Base-by-base conservation (phyloP, 2,888 invertebrate species). In the Leucophenga montana region DNA sequence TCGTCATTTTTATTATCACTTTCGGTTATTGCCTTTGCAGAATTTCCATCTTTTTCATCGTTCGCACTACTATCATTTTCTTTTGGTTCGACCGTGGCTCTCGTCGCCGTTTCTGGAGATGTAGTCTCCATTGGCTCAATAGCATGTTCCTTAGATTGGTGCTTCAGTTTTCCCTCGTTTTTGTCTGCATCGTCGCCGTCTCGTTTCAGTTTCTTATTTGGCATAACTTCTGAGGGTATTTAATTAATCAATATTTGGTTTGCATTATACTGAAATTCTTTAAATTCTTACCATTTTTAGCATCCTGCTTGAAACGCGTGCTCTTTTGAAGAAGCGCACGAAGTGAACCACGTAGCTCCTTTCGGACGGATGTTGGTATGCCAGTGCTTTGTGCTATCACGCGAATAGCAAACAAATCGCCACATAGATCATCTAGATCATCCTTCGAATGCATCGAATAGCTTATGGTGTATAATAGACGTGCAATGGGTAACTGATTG, bases 371-470 rank as follows among this genome's bases (percentile, higher is more conserved):
- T 64, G 85, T 72, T 14, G 89, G 89, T 69, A 89, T 86, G 61
- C 89, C 89, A 62, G 86, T 87, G 22, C 88, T 84, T 75, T 89
- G 87, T 67, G 88, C 88, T 78, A 89, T 86, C 27, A 89, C 85
- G n/a, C 89, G 85, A 61, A 89, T 88, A 67, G 89, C 89, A 80
- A 89, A 88, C 50, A 89, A 83, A 79, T 89, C 89, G 8, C 89
- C 89, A 75, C 88, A 89, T 39, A 89, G 74, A 71, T 89, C 89
- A 71, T 89, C 89, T 33, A 88, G 80, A 71, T 89, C 88, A 56
- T 89, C 88, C 74, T 89, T 89, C 1, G 89, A 84, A 75, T 88
- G 87, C 83, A 89, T 83, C 13, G 87, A 87, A 73, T 88, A 87
- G 72, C 89, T 89, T 53, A 89, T 89, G 2, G 89, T 87, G 75